These are phyloP conservation scores for Rhinella marina DNA, from an alignment of 2,797 vertebrate species.

Conservation along the genomic window DNA sequence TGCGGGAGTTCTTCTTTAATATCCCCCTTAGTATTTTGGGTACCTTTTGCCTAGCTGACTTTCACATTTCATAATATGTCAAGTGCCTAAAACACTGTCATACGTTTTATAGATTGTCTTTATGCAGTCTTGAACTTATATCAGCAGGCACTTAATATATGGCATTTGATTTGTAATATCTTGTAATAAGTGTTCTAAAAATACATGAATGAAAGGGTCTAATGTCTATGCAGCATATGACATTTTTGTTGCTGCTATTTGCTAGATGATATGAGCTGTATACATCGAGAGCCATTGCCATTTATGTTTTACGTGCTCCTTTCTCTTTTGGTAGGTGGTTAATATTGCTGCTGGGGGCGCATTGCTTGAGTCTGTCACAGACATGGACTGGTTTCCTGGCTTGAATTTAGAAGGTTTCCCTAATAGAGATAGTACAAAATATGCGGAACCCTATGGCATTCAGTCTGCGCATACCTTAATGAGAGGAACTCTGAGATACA, in stretches of 20 bases:
- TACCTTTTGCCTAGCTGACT: too few relatives aligned
- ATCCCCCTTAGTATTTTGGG: too few relatives aligned
- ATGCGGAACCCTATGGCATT: slow-evolving; percentile 87
- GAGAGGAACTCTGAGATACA: slow-evolving; percentile 92
- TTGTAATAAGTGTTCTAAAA: too few relatives aligned
- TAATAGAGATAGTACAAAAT: slow-evolving; percentile 94
- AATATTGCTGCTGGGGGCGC: slow-evolving; percentile 82
- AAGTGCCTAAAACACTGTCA: too few relatives aligned
- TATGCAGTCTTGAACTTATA: too few relatives aligned
- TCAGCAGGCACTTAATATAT: too few relatives aligned
- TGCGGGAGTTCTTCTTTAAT: too few relatives aligned
- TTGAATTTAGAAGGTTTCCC: slow-evolving; percentile 94
- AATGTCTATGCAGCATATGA: background rate
- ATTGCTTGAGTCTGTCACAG: slow-evolving; percentile 80
- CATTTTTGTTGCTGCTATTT: background rate
- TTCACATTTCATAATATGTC: too few relatives aligned
- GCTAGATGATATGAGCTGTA: background rate
- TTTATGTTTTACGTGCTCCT: background rate
- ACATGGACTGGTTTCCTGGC: slow-evolving; percentile 91
- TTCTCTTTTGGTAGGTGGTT: slow-evolving; percentile 77
- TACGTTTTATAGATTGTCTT: too few relatives aligned
- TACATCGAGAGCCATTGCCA: too few relatives aligned
- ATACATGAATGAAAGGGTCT: too few relatives aligned
- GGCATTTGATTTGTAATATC: too few relatives aligned
- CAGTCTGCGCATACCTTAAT: slow-evolving; percentile 86